Conservation (phyloP, 2,797 vertebrate genomes). For the Hippocampus kuda region DNA sequence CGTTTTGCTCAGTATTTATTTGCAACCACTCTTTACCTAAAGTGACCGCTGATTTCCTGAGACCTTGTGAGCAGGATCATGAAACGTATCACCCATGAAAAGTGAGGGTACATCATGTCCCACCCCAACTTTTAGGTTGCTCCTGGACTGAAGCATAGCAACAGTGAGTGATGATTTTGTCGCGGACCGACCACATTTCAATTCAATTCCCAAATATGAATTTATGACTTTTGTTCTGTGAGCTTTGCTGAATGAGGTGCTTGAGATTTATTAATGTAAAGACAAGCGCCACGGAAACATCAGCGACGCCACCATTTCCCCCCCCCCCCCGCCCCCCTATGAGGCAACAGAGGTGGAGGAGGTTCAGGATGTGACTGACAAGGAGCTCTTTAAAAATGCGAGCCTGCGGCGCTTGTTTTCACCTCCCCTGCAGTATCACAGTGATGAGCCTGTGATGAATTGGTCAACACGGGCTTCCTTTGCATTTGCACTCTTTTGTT, state of each 20-base stretch:
- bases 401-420: slow-evolving; percentile 19
- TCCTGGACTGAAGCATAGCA: too few relatives aligned
- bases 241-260: not conserved
- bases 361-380: slow-evolving; percentile 20
- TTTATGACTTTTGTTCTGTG: not conserved
- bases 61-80: not conserved
- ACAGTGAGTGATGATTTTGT: not conserved
- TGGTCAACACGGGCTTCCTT: slow-evolving; percentile 7
- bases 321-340: not conserved
- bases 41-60: not conserved
- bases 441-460: slow-evolving; percentile 10
- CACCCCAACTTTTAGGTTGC: too few relatives aligned
- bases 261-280: not conserved
- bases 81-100: not conserved
- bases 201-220: not conserved
- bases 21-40: not conserved
- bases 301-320: not conserved
- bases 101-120: too few relatives aligned
- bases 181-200: not conserved
- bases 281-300: not conserved
- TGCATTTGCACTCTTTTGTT: slow-evolving; percentile 16
- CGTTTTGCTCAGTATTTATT: slow-evolving; percentile 18
- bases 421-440: slow-evolving; percentile 11
- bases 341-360: slow-evolving; percentile 1
- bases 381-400: slow-evolving; percentile 2